A percentile compares a stretch with the other conserved stretches of the same genome.
phyloP scores from a whole-genome alignment of 2,113 vertebrate genomes.

The Centrocercus urophasianus region DNA sequence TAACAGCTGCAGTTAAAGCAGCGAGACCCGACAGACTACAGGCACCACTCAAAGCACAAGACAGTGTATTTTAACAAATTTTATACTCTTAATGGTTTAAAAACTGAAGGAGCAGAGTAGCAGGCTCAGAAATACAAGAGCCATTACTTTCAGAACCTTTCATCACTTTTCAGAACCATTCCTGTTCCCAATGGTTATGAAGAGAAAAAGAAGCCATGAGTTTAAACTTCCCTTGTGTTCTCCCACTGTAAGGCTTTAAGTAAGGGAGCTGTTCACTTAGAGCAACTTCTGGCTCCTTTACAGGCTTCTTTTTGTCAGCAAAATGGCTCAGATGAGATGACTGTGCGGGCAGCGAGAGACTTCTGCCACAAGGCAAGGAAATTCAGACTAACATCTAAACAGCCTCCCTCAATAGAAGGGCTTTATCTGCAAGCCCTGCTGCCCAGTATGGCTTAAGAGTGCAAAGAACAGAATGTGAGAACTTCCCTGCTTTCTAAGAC shows the following conservation, averaged over 20 bases:
- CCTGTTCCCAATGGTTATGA: neutral
- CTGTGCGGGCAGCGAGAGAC: neutral
- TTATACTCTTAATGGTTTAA: neutral
- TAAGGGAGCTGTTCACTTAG: neutral
- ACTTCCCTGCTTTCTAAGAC: no score
- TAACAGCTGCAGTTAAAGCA: neutral
- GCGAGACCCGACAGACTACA: neutral
- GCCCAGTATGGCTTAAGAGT: no score
- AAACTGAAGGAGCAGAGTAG: neutral
- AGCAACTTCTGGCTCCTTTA: neutral
- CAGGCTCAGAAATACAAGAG: neutral
- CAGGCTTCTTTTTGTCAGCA: neutral
- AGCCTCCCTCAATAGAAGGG: neutral
- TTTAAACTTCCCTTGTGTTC: neutral
- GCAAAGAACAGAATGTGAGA: no score
- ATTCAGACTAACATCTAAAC: neutral
- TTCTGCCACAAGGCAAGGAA: neutral
- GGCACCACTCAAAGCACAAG: neutral
- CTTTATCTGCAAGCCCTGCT: no score
- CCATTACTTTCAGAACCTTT: neutral
- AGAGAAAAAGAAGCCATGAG: neutral
- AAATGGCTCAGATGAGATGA: conserved; percentile 26
- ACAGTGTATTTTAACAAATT: neutral
- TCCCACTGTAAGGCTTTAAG: neutral
- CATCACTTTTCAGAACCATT: neutral